Percentiles rank a stretch among this genome's conserved stretches.
Evolutionary conservation across 53 echinoderm and acorn worm species (phyloP).

Genomic region (Luidia sarsii): DNA sequence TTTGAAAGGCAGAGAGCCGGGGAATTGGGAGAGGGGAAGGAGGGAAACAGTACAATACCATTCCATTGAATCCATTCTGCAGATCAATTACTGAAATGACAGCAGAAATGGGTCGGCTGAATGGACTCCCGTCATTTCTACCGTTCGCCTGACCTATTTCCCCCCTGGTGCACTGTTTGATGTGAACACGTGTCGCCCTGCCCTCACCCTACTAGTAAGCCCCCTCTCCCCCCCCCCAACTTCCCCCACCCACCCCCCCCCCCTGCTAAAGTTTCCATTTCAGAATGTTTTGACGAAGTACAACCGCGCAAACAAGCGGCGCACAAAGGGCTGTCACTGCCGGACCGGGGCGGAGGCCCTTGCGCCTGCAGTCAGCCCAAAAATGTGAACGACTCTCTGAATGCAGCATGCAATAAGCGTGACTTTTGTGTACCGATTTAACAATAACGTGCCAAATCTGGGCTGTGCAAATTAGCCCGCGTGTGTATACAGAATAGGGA

Average conservation of each 20-base stretch:
- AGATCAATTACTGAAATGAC: slow-evolving; percentile 25
- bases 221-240: too few relatives aligned
- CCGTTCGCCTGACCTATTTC: slow-evolving; percentile 12
- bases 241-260: too few relatives aligned
- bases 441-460: slow-evolving; percentile 16
- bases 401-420: slow-evolving; percentile 2
- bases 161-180: not conserved
- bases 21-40: too few relatives aligned
- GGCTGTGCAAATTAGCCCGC: slow-evolving; percentile 37
- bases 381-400: not conserved
- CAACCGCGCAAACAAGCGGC: slow-evolving; percentile 5
- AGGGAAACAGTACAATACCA: too few relatives aligned
- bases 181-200: slow-evolving; percentile 13
- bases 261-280: slow-evolving; percentile 25
- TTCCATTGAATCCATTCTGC: slow-evolving; percentile 4
- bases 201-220: too few relatives aligned
- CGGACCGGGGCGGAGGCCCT: not conserved
- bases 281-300: slow-evolving; percentile 1
- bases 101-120: slow-evolving; percentile 14
- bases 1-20: too few relatives aligned
- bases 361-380: too few relatives aligned
- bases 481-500: not conserved
- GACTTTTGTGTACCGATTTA: slow-evolving; percentile 13
- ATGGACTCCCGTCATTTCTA: not conserved
- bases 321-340: not conserved